Evolutionary conservation across 2,113 vertebrate species (phyloP).

Genomic region (Acrocephalus arundinaceus): DNA sequence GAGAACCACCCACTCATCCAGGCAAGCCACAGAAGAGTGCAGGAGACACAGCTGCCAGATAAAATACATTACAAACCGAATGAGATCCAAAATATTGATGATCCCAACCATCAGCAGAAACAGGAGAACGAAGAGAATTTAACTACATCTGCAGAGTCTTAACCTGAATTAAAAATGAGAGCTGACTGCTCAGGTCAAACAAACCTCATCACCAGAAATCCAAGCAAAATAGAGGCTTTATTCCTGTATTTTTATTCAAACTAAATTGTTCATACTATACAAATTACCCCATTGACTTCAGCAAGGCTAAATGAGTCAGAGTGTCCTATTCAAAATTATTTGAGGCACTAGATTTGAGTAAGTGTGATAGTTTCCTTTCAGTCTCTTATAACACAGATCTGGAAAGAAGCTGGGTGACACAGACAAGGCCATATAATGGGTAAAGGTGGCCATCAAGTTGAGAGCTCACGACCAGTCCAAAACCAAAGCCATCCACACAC

Average conservation of each 20-base stretch:
- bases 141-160: constrained; percentile 5
- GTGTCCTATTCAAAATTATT: background rate
- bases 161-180: background rate
- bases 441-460: background rate
- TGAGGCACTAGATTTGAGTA: background rate
- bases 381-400: background rate
- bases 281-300: background rate
- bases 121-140: background rate
- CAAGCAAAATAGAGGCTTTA: background rate
- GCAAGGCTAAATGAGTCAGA: background rate
- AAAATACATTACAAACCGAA: constrained; percentile 5
- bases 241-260: background rate
- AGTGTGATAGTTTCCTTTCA: background rate
- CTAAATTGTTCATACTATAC: background rate
- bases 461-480: background rate
- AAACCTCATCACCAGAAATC: background rate
- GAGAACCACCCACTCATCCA: constrained; percentile 36
- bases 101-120: constrained; percentile 31
- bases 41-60: constrained; percentile 32
- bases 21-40: constrained; percentile 5
- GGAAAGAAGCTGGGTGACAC: background rate
- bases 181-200: background rate
- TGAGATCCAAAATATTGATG: constrained; percentile 5
- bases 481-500: background rate
- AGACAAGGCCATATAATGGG: background rate